These are phyloP conservation scores for Solea solea DNA, from an alignment of 2,113 vertebrate genomes.

Conservation along the genomic window DNA sequence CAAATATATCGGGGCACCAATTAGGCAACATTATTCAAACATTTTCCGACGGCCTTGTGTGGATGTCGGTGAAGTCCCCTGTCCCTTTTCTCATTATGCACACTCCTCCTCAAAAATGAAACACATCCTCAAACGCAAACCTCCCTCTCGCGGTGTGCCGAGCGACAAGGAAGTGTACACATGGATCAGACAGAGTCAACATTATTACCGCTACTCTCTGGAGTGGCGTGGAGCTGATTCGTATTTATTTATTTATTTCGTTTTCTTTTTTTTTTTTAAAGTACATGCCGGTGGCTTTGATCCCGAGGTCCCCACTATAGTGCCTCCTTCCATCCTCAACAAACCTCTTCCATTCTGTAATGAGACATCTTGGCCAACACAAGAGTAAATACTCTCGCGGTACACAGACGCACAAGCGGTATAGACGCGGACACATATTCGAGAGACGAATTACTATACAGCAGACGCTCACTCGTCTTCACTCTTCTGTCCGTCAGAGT, in stretches of 20 bases:
- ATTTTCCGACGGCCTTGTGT: constrained; percentile 37
- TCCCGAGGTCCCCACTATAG: constrained; percentile 17
- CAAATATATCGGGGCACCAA: constrained; percentile 60
- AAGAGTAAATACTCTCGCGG: constrained; percentile 23
- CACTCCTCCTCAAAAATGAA: constrained; percentile 51
- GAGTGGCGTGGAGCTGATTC: constrained; percentile 32
- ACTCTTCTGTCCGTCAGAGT: background rate
- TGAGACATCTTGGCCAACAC: constrained; percentile 43
- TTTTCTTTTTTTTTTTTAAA: constrained; percentile 17
- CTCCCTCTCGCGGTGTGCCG: constrained; percentile 35
- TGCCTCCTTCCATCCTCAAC: background rate
- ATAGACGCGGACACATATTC: constrained; percentile 35
- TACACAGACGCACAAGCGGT: constrained; percentile 9
- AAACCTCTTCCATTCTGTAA: constrained; percentile 27
- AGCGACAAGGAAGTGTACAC: constrained; percentile 57
- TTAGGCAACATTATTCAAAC: constrained; percentile 67
- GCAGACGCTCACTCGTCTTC: background rate
- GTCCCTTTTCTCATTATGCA: constrained; percentile 61
- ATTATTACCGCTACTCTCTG: constrained; percentile 68
- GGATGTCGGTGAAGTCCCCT: constrained; percentile 44
- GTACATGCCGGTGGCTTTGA: constrained; percentile 53
- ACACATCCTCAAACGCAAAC: constrained; percentile 51
- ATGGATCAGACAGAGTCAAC: constrained; percentile 70
- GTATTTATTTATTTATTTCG: too few species aligned
- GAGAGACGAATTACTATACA: constrained; percentile 47